Evolutionary conservation across 2,888 invertebrate genomes (phyloP).

Genomic region (Caenorhabditis japonica): DNA sequence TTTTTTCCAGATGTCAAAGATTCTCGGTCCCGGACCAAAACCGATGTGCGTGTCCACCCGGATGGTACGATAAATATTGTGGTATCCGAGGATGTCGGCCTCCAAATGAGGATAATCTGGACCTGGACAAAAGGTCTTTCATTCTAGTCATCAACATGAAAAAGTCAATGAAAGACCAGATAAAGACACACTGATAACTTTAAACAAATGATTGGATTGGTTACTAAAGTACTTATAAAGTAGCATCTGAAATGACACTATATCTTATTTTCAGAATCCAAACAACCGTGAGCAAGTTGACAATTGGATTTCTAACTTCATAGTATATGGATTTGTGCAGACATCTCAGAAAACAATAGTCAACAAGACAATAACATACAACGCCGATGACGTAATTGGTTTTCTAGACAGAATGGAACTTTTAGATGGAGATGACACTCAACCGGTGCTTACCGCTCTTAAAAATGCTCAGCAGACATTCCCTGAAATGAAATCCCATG

Average conservation of each 20-base stretch:
- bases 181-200: too few species aligned
- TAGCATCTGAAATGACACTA: not conserved
- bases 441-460: slow-evolving; percentile 34
- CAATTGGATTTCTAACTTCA: slow-evolving; percentile 47
- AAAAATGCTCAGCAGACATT: slow-evolving; percentile 37
- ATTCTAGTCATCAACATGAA: slow-evolving; percentile 50
- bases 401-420: slow-evolving; percentile 15
- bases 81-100: slow-evolving; percentile 56
- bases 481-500: slow-evolving; percentile 40
- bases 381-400: not conserved
- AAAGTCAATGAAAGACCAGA: slow-evolving; percentile 29
- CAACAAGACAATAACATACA: not conserved
- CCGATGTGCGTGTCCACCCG: slow-evolving; percentile 53
- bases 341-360: not conserved
- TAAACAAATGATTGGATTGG: slow-evolving; percentile 8
- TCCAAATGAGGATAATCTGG: slow-evolving; percentile 44
- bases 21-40: slow-evolving; percentile 45
- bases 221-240: slow-evolving; percentile 1
- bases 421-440: slow-evolving; percentile 31
- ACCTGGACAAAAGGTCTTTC: slow-evolving; percentile 32
- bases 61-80: slow-evolving; percentile 53
- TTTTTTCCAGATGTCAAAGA: slow-evolving; percentile 43
- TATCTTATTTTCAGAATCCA: slow-evolving; percentile 4
- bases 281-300: not conserved
- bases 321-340: slow-evolving; percentile 44